These are phyloP conservation scores for Picathartes gymnocephalus DNA, from an alignment of 2,113 vertebrate species.

Conservation along the genomic window DNA sequence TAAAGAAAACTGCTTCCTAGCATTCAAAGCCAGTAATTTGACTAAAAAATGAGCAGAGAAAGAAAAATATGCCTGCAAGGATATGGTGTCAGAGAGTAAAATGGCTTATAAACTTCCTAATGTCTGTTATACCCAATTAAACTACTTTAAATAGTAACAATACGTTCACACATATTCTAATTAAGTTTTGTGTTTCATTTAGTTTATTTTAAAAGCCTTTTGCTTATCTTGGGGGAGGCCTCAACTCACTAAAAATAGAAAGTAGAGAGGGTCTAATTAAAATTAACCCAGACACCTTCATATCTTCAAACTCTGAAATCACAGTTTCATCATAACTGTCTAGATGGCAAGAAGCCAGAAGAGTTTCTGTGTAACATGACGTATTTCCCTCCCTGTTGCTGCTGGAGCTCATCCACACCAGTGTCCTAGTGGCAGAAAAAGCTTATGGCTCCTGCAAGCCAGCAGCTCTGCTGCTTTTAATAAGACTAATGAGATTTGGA, in stretches of 20 bases:
- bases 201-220: neutral
- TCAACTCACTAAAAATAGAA: neutral
- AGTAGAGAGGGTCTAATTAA: neutral
- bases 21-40: neutral
- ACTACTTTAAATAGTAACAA: neutral
- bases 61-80: neutral
- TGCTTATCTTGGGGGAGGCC: neutral
- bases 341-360: neutral
- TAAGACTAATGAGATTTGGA: conserved; percentile 4
- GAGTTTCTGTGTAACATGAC: neutral
- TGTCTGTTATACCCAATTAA: neutral
- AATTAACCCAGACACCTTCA: neutral
- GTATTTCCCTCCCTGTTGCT: neutral
- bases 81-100: neutral
- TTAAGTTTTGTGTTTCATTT: neutral
- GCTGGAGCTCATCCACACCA: neutral
- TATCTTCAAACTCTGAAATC: neutral
- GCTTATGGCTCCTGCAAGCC: neutral
- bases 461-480: neutral
- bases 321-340: neutral
- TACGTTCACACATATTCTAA: neutral
- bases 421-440: neutral
- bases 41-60: neutral
- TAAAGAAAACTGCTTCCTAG: neutral
- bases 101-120: neutral